Percentiles rank a stretch among this genome's conserved stretches.
Conservation (phyloP, 2,888 invertebrate genomes). For the Orchestes rusci region DNA sequence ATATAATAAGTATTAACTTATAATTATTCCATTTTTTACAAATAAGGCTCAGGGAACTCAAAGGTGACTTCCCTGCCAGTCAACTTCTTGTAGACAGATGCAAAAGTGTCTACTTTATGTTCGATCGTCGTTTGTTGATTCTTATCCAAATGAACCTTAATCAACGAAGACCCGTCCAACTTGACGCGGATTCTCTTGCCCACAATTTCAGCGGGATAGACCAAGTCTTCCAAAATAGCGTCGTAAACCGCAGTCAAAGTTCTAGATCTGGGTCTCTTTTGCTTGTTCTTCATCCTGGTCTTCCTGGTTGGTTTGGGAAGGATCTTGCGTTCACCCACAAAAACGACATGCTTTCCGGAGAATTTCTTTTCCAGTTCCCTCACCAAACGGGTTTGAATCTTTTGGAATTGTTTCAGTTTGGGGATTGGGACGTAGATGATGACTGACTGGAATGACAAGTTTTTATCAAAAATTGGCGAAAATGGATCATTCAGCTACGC, state of each 20-base stretch:
- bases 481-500: background rate
- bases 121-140: constrained; percentile 98
- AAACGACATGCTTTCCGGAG: constrained; percentile 97
- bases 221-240: constrained; percentile 93
- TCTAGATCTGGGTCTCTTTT: constrained; percentile 70
- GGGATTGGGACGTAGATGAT: constrained; percentile 99
- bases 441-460: constrained; percentile 67
- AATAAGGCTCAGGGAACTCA: constrained; percentile 98
- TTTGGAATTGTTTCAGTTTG: constrained; percentile 95
- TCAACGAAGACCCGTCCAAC: constrained; percentile 91
- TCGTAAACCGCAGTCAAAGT: constrained; percentile 97
- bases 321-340: constrained; percentile 96
- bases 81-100: constrained; percentile 96
- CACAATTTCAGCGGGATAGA: constrained; percentile 98
- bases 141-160: constrained; percentile 97
- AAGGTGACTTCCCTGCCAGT: constrained; percentile 98
- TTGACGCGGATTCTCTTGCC: constrained; percentile 96
- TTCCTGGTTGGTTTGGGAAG: constrained; percentile 96
- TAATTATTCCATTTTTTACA: too few species aligned
- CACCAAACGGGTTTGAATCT: constrained; percentile 92
- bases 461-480: background rate
- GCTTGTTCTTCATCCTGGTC: constrained; percentile 72
- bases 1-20: too few species aligned
- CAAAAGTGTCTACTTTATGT: constrained; percentile 99
- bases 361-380: constrained; percentile 99